A percentile compares a stretch with the other conserved stretches of the same genome.
Evolutionary conservation across 1,140 invertebrate species (phyloP).

Genomic region (Heliconius eleuchia): DNA sequence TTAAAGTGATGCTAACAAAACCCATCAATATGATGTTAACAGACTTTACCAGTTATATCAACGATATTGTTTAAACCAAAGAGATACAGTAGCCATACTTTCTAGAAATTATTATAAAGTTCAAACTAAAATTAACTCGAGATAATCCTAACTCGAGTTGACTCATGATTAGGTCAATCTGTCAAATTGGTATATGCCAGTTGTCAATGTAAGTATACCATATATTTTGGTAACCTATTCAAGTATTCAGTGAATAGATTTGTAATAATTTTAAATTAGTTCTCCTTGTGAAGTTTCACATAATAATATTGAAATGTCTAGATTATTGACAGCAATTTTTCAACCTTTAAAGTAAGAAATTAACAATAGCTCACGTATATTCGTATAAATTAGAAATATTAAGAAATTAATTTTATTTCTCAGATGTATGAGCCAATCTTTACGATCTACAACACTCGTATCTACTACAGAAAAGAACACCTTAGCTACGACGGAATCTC

Average conservation of each 20-base stretch:
- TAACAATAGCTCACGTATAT: background rate
- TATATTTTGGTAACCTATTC: background rate
- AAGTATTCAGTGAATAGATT: background rate
- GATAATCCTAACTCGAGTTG: too few relatives aligned
- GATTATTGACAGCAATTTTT: slow-evolving; percentile 54
- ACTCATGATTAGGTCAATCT: too few relatives aligned
- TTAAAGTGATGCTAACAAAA: too few relatives aligned
- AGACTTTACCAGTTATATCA: too few relatives aligned
- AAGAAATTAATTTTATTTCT: slow-evolving; percentile 35
- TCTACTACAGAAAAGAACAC: slow-evolving; percentile 32
- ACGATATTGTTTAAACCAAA: too few relatives aligned
- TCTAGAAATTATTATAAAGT: too few relatives aligned
- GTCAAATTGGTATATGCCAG: too few relatives aligned
- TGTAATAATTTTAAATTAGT: background rate
- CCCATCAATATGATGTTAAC: too few relatives aligned
- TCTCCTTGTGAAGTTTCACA: background rate
- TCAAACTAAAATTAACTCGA: too few relatives aligned
- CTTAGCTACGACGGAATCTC: slow-evolving; percentile 59
- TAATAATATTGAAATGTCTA: slow-evolving; percentile 48
- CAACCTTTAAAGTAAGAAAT: slow-evolving; percentile 60
- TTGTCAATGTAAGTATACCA: too few relatives aligned
- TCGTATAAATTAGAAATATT: background rate
- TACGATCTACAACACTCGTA: slow-evolving; percentile 45
- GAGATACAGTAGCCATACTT: too few relatives aligned
- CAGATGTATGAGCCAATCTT: slow-evolving; percentile 50